Evolutionary conservation across 2,888 invertebrate genomes (phyloP), one percentile per base, ranked within the genome.

Genomic region (Bellardia pandia): DNA sequence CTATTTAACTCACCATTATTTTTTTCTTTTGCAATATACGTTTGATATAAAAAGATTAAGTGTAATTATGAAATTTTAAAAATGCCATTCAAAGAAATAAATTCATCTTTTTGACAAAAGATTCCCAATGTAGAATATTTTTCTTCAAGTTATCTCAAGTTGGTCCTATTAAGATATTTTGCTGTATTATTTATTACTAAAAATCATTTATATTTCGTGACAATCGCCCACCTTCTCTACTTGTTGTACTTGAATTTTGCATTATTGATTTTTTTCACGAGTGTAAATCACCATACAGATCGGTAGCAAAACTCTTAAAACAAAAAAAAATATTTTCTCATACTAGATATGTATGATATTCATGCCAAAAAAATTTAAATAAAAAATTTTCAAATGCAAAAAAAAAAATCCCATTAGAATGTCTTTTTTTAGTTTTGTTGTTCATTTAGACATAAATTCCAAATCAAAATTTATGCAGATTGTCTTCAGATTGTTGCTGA

Each of bases 381-480:
- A 71, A 2, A 58, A 45, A 42, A 45, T 30, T 60, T 51, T 51
- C 13, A 42, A 77, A n/a, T 42, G 14, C 40, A 42, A 42, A 76
- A n/a, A 33, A n/a, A 33, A 16, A 40, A 16, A 56, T 42, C 8
- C 40, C 14, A 71, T 62, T 79, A 71, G 71, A 71, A 53, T 79
- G 58, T 69, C 69, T 69, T 79, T 60, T 69, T 42, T 23, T 23
- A 23, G 14, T 56, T 51, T 62, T 40, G 51, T 30, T 60, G 30
- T 64, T 40, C 30, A 42, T 74, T 66, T 45, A 81, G 56, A 45
- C 37, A 74, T 74, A 81, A 74, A 62, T 74, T 66, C 45, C 60
- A 68, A 74, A 58, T 68, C 8, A 48, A 69, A 78, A 60, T 48
- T 78, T 78, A 81, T 74, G 72, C 72, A 80, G 14, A 76, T 45